Evolutionary conservation across 2,113 vertebrate genomes (phyloP), one percentile per base, ranked within the genome.

Genomic region (Xenotilapia flavipinnis): DNA sequence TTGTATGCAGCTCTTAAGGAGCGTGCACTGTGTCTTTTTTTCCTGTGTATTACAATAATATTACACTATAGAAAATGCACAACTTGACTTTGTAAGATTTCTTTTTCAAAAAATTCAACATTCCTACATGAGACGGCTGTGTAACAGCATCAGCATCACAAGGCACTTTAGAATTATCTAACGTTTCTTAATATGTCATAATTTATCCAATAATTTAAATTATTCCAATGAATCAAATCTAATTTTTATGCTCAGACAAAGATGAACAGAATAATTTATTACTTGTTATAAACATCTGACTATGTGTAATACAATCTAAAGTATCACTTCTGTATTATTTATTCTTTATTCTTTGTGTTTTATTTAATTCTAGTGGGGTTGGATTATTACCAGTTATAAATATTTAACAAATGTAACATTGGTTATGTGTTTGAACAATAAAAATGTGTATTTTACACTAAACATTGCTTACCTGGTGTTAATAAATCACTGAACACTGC

Each of bases 41-140:
- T n/a, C n/a, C 12, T 42, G 38, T 23, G 36, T 6, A 9, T 40
- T 42, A 70, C 12, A 70, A 0, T 14, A 42, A 23, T 42, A 14
- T 42, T 42, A 42, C n/a, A 70, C 62, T 42, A 8, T 2, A 68
- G 36, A 0, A 40, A 70, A 23, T 10, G 9, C 9, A 60, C 56
- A 17, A 60, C 28, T 60, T 14, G 5, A 62, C 6, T 15, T 17
- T 42, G 6, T 51, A 28, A 86, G 21, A 17, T 19, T 83, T 42
- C 1, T 26, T 26, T 49, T 5, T 5, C 1, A 2, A 17, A 21
- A 45, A 42, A 45, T 5, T 45, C 68, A 45, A 28, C 42, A 75
- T 28, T 19, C 42, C 42, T 19, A 75, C 38, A 75, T 19, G 1
- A 65, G 14, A 26, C 0, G 0, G 14, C 40, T 0, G 0, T 47